Evolutionary conservation across 2,888 invertebrate species (phyloP).

Genomic region (Autographa gamma): DNA sequence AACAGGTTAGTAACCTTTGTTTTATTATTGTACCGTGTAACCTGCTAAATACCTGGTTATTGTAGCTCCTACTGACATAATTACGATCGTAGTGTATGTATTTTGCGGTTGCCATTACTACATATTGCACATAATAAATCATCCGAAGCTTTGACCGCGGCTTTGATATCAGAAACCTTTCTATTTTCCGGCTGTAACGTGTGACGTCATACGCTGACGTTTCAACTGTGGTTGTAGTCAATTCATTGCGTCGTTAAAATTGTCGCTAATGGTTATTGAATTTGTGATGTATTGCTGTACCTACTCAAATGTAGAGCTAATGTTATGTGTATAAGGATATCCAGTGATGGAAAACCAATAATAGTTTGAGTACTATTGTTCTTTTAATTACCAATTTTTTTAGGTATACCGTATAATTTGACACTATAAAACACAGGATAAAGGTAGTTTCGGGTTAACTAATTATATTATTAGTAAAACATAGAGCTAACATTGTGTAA

Average conservation of each 20-base stretch:
- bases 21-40: conserved; percentile 9
- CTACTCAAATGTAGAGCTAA: background rate
- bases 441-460: background rate
- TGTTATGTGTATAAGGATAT: background rate
- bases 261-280: conserved; percentile 29
- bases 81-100: conserved; percentile 23
- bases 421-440: background rate
- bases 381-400: background rate
- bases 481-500: background rate
- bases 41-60: conserved; percentile 21
- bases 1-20: conserved; percentile 28
- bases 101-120: conserved; percentile 26
- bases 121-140: conserved; percentile 6
- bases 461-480: background rate
- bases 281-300: conserved; percentile 25
- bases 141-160: conserved; percentile 10
- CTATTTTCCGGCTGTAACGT: conserved; percentile 13
- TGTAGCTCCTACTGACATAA: conserved; percentile 7
- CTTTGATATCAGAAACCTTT: conserved; percentile 21
- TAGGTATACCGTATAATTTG: background rate
- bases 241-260: conserved; percentile 24
- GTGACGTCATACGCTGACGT: conserved; percentile 42
- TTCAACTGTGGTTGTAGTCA: conserved; percentile 28
- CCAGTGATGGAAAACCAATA: background rate
- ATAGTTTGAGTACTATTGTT: background rate